Evolutionary conservation across 2,113 vertebrate genomes (phyloP).

Genomic region (chimpanzee (Pan troglodytes)): NHGRI_mPanTro3-v2.1_pri NC_072408.2:110386001-110386500

Average conservation of each 20-base stretch:
- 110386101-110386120: not conserved
- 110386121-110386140: not conserved
- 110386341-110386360: not conserved
- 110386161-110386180: not conserved
- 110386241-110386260: not conserved
- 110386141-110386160: not conserved
- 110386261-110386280: not conserved
- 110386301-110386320: not conserved
- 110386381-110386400: not conserved
- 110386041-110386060: not conserved
- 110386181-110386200: not conserved
- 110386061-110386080: rapidly evolving
- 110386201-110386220: not conserved
- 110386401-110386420: not conserved
- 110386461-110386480: not conserved
- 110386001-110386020: not conserved
- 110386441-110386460: not conserved
- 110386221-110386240: not conserved
- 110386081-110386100: not conserved
- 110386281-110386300: not conserved
- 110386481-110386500: not conserved
- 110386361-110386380: not conserved
- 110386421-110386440: not conserved
- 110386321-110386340: not conserved
- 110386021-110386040: not conserved